These are phyloP conservation scores for Melanotaenia duboulayi DNA, from an alignment of 2,113 vertebrate species.

Conservation along the genomic window DNA sequence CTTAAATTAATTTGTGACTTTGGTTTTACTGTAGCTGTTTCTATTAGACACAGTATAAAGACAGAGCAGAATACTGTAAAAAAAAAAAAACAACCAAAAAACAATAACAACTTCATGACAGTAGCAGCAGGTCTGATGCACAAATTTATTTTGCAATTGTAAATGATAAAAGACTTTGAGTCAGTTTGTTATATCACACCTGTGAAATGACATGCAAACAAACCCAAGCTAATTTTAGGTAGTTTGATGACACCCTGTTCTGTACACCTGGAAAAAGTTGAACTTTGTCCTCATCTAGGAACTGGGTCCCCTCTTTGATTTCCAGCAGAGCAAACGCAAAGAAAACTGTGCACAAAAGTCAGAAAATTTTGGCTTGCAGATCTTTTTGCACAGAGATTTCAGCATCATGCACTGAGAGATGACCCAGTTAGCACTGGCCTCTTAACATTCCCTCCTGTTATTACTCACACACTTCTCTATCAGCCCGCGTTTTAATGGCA, in stretches of 20 bases:
- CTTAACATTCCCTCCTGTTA: no score
- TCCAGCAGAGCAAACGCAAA: not conserved
- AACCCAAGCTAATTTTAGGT: constrained; percentile 17
- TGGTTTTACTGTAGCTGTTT: not conserved
- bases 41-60: not conserved
- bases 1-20: not conserved
- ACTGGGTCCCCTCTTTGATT: constrained; percentile 1
- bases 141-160: not conserved
- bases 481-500: no score
- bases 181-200: not conserved
- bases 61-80: not conserved
- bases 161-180: not conserved
- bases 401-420: not conserved
- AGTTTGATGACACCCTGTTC: not conserved
- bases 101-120: no score
- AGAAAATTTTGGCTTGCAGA: not conserved
- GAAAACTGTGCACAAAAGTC: not conserved
- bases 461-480: no score
- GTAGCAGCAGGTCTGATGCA: not conserved
- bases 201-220: constrained; percentile 34
- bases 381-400: not conserved
- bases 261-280: not conserved
- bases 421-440: no score
- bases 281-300: not conserved
- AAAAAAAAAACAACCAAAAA: no score